These are phyloP conservation scores for Phylloscopus collybita DNA, from an alignment of 2,797 vertebrate species.

Conservation along the genomic window DNA sequence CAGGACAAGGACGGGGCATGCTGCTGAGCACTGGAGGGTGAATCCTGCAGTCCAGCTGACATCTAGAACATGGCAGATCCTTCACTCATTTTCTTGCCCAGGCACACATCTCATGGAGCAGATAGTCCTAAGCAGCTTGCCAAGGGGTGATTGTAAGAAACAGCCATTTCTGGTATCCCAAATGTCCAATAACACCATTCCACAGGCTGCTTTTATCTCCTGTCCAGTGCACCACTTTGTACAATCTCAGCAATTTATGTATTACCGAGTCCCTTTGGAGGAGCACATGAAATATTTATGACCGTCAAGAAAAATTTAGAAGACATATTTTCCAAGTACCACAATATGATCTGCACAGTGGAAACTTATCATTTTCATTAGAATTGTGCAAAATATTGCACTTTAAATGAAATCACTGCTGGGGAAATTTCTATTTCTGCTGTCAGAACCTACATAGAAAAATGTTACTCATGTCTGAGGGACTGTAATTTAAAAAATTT, in stretches of 20 bases:
- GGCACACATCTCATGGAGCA: background rate
- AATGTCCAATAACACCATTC: background rate
- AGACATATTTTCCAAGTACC: background rate
- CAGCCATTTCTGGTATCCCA: background rate
- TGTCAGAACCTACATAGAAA: background rate
- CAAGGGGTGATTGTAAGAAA: background rate
- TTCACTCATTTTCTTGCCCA: background rate
- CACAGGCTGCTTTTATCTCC: conserved; percentile 6
- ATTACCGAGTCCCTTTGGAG: background rate
- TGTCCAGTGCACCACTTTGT: background rate
- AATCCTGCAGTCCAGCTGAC: background rate
- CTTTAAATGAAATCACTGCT: background rate
- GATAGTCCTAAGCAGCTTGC: background rate
- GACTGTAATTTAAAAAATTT: background rate
- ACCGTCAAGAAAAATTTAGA: conserved; percentile 30
- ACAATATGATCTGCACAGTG: background rate
- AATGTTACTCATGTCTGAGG: background rate
- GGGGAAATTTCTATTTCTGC: background rate
- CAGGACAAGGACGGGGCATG: rapidly evolving
- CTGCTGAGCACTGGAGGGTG: rapidly evolving
- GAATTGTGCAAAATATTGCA: background rate
- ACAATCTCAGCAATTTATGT: conserved; percentile 17
- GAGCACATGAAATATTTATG: conserved; percentile 41
- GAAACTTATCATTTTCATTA: conserved; percentile 13
- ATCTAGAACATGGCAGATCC: background rate